Evolutionary conservation across 2,113 vertebrate genomes (phyloP).

Genomic region (Struthio camelus): DNA sequence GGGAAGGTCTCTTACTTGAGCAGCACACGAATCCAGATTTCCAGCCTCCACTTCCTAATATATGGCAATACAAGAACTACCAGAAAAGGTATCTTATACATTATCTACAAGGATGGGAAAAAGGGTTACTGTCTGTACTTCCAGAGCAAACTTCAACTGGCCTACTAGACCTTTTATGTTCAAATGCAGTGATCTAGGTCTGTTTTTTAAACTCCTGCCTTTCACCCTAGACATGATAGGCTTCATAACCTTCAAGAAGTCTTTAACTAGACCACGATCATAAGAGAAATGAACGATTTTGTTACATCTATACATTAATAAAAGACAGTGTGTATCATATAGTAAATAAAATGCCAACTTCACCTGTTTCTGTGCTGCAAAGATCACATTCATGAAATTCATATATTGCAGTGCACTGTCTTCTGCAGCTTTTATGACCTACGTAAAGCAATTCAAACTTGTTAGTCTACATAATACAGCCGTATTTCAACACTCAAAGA

Average conservation of each 20-base stretch:
- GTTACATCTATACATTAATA: background rate
- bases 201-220: background rate
- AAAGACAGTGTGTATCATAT: background rate
- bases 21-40: background rate
- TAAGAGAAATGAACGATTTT: background rate
- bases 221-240: background rate
- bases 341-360: background rate
- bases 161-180: background rate
- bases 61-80: background rate
- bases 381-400: constrained; percentile 99
- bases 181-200: background rate
- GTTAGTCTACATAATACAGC: background rate
- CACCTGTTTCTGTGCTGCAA: constrained; percentile 97
- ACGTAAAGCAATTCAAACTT: background rate
- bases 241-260: background rate
- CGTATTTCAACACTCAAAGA: background rate
- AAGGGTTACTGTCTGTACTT: background rate
- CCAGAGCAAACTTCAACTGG: background rate
- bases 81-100: background rate
- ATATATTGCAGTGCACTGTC: constrained; percentile 95
- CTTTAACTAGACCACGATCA: background rate
- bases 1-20: background rate
- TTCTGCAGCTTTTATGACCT: constrained; percentile 97
- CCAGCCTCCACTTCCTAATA: background rate
- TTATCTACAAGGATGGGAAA: background rate